Evolutionary conservation across 2,888 invertebrate genomes (phyloP), one percentile per base, ranked within the genome.

Genomic region (Chalcosyrphus nemorum): DNA sequence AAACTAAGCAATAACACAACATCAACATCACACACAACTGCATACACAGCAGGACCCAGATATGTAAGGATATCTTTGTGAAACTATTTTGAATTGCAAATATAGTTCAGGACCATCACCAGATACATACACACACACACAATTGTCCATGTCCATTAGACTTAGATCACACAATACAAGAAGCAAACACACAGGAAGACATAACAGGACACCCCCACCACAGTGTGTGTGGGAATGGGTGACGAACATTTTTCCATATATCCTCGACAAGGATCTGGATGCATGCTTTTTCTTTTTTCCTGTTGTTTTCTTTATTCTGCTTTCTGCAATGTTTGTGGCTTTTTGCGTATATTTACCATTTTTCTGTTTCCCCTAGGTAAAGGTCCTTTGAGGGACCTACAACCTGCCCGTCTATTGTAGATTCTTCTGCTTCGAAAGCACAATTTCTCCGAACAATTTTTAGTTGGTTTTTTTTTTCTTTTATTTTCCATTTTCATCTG

Each of bases 71-170:
- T 78, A 68, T 38, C 77, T 80, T 72, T 65, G 56, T 50, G 63
- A 47, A 76, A 70, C 74, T 75, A 80, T 65, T 84, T 84, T 75
- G 80, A 84, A 80, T 84, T 84, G 84, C 84, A 84, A 84, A 84
- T 80, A 75, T 65, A 59, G 74, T 80, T 74, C 57, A 45, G 65
- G 29, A 70, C 72, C 65, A 70, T 66, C 65, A 75, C 74, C 43
- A 74, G 47, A 63, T 9, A 15, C 70, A 52, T 27, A 74, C 56
- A 74, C 38, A 63, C 6, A n/a, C 63, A 52, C 38, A 66, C 52
- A 72, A 77, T 61, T 19, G 54, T 41, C 29, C 74, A 68, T 78
- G 74, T 78, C 74, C 78, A 70, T 78, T 84, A 74, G 63, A 78
- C 29, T 50, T 57, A 15, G 38, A 57, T 68, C 68, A 17, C 29